These are phyloP conservation scores for Monoplex corrugatus DNA, from an alignment of 2,888 invertebrate species.

Conservation along the genomic window DNA sequence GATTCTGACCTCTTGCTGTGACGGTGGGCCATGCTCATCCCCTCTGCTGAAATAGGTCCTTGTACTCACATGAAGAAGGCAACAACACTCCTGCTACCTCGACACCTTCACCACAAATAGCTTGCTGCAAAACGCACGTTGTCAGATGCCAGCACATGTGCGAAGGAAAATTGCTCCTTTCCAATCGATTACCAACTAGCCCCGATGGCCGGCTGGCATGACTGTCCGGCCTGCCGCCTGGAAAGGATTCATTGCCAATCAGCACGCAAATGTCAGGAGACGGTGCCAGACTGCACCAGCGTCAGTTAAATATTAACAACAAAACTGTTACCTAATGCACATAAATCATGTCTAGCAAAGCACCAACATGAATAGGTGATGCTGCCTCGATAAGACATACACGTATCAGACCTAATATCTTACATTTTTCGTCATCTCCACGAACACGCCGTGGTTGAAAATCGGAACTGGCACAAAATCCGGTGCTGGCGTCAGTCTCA, in stretches of 20 bases:
- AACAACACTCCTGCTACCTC: conserved; percentile 27
- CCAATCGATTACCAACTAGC: conserved; percentile 51
- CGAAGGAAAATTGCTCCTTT: conserved; percentile 47
- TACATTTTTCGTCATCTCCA: conserved; percentile 24
- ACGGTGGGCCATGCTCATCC: conserved; percentile 62
- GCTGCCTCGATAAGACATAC: conserved; percentile 42
- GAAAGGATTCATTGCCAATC: conserved; percentile 44
- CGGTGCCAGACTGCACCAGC: conserved; percentile 43
- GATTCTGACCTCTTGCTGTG: conserved; percentile 75
- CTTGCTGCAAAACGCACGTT: conserved; percentile 36
- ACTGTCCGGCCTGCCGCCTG: conserved; percentile 48
- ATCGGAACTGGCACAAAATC: conserved; percentile 24
- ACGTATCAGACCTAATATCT: conserved; percentile 6
- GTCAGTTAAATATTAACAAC: conserved; percentile 43
- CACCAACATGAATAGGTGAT: conserved; percentile 38
- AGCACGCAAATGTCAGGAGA: conserved; percentile 36
- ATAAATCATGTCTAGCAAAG: conserved; percentile 20
- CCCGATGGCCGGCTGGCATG: conserved; percentile 50
- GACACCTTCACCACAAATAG: conserved; percentile 23
- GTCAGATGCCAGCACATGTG: conserved; percentile 52
- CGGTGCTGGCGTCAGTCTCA: neutral
- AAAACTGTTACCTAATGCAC: conserved; percentile 31
- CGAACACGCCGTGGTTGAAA: neutral
- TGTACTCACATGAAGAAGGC: conserved; percentile 32
- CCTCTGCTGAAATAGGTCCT: conserved; percentile 24